phyloP scores from a whole-genome alignment of 2,113 vertebrate genomes.

The Lates calcarifer region DNA sequence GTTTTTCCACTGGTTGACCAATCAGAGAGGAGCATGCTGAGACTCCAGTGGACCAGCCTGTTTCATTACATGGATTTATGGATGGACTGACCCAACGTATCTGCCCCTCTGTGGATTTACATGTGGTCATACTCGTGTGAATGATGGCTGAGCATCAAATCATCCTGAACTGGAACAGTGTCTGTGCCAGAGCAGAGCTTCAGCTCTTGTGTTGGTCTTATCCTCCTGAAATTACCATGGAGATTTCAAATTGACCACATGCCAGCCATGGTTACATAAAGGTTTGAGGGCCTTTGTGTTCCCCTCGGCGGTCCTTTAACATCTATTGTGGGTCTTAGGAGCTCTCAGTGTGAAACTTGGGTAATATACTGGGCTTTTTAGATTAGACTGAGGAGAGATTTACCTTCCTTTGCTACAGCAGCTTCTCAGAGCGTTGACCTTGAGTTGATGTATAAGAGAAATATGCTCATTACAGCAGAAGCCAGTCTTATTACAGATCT shows the following conservation, averaged over 20 bases:
- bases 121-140: slow-evolving; percentile 12
- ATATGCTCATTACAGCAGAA: slow-evolving; percentile 45
- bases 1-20: slow-evolving; percentile 52
- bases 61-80: slow-evolving; percentile 68
- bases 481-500: slow-evolving; percentile 46
- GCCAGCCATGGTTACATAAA: slow-evolving; percentile 42
- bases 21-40: slow-evolving; percentile 21
- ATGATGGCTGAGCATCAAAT: slow-evolving; percentile 1
- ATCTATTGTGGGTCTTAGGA: slow-evolving; percentile 40
- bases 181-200: not conserved
- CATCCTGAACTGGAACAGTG: not conserved
- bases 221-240: slow-evolving; percentile 42
- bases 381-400: slow-evolving; percentile 60
- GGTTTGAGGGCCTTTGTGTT: slow-evolving; percentile 54
- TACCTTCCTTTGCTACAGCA: slow-evolving; percentile 43
- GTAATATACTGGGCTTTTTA: slow-evolving; percentile 57
- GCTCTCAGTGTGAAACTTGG: slow-evolving; percentile 59
- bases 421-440: slow-evolving; percentile 63
- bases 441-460: slow-evolving; percentile 56
- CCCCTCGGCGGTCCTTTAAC: slow-evolving; percentile 52
- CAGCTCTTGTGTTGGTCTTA: slow-evolving; percentile 28
- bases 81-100: slow-evolving; percentile 37
- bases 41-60: slow-evolving; percentile 29
- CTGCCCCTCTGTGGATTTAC: slow-evolving; percentile 35
- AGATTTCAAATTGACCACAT: slow-evolving; percentile 57